A percentile compares a stretch with the other conserved stretches of the same genome.
These are phyloP conservation scores for Oscheius sp. DNA, from an alignment of 2,888 invertebrate species.

Conservation along the genomic window DNA sequence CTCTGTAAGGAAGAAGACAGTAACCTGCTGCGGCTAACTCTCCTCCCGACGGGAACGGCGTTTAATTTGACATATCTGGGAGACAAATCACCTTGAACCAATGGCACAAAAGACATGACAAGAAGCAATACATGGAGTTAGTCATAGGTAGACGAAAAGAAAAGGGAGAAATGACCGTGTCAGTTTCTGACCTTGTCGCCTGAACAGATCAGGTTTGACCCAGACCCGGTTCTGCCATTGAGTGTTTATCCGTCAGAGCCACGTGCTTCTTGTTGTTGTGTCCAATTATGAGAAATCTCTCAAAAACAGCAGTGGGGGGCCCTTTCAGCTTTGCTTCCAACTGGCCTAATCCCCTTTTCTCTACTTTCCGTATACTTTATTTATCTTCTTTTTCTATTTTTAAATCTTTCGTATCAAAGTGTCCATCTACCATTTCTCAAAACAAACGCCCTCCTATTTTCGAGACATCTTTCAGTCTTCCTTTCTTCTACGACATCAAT, in stretches of 20 bases:
- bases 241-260: constrained; percentile 17
- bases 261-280: constrained; percentile 26
- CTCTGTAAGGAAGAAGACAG: constrained; percentile 3
- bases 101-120: neutral
- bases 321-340: neutral
- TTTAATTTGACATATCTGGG: constrained; percentile 14
- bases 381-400: too few relatives aligned
- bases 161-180: too few relatives aligned
- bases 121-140: too few relatives aligned
- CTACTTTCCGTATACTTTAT: neutral
- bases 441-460: neutral
- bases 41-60: constrained; percentile 7
- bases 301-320: neutral
- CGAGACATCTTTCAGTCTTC: too few relatives aligned
- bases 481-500: neutral
- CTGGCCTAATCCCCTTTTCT: neutral
- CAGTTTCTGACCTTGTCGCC: constrained; percentile 4
- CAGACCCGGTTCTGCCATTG: neutral
- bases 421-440: neutral
- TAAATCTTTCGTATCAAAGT: too few relatives aligned
- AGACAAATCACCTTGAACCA: constrained; percentile 5
- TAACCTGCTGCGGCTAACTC: neutral
- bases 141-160: too few relatives aligned
- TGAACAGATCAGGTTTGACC: constrained; percentile 3
- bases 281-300: neutral